Conservation (phyloP, 2,113 vertebrate species). For the Barbus barbus region DNA sequence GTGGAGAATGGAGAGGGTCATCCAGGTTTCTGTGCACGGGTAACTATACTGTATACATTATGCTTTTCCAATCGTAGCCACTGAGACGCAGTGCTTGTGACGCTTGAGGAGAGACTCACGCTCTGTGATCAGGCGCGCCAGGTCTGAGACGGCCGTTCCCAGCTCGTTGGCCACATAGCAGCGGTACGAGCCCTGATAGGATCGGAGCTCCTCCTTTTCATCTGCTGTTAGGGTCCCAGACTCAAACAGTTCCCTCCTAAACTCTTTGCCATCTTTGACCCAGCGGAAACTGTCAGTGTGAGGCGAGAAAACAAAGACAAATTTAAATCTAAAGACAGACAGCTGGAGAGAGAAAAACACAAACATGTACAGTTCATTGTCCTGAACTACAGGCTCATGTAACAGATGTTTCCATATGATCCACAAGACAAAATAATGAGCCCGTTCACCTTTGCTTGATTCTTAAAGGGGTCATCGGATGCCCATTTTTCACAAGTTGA, state of each 20-base stretch:
- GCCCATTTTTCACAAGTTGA: too few relatives aligned
- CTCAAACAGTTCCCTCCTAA: neutral
- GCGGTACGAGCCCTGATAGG: constrained; percentile 78
- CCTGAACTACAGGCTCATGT: neutral
- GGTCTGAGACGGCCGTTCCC: constrained; percentile 81
- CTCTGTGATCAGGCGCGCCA: constrained; percentile 77
- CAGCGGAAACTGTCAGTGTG: constrained; percentile 73
- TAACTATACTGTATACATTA: neutral
- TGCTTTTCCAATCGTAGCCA: neutral
- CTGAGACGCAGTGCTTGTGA: neutral
- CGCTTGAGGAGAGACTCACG: constrained; percentile 68
- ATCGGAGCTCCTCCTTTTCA: constrained; percentile 58
- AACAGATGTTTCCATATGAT: neutral
- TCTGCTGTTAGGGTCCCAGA: constrained; percentile 70
- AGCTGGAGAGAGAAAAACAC: neutral
- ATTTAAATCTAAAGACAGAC: neutral
- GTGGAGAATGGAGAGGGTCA: too few relatives aligned
- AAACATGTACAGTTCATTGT: neutral
- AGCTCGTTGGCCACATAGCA: constrained; percentile 83
- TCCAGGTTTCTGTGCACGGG: too few relatives aligned
- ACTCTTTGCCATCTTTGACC: constrained; percentile 75
- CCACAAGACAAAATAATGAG: neutral
- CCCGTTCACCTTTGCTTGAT: neutral
- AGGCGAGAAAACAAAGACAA: neutral
- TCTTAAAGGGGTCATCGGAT: too few relatives aligned